Conservation (phyloP, 2,113 vertebrate species). For the Acrocephalus arundinaceus region DNA sequence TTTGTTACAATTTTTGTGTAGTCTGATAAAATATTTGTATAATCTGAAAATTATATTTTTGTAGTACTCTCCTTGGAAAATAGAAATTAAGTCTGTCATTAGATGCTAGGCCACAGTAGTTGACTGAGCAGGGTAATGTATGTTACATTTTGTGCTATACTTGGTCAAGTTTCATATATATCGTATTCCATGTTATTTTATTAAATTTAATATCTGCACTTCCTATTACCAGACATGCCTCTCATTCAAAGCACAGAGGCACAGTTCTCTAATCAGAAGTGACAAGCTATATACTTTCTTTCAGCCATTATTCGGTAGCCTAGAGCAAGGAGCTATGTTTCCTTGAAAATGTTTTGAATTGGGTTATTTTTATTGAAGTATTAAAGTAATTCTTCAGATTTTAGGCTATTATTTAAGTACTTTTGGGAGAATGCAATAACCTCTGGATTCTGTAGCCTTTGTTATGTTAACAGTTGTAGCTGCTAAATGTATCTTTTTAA, state of each 20-base stretch:
- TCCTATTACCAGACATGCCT: constrained; percentile 92
- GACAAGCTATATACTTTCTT: constrained; percentile 96
- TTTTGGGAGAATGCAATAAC: constrained; percentile 85
- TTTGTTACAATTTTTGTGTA: constrained; percentile 50
- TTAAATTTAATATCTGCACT: constrained; percentile 95
- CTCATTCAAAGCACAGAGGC: constrained; percentile 93
- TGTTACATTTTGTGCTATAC: constrained; percentile 74
- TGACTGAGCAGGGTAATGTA: constrained; percentile 79
- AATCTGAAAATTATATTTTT: constrained; percentile 76
- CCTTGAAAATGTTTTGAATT: constrained; percentile 96
- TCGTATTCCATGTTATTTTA: constrained; percentile 91
- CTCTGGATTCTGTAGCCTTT: constrained; percentile 77
- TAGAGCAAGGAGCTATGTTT: constrained; percentile 89
- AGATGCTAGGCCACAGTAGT: constrained; percentile 77
- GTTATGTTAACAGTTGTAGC: constrained; percentile 73
- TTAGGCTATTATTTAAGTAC: constrained; percentile 96
- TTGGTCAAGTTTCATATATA: constrained; percentile 87
- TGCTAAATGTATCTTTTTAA: constrained; percentile 75
- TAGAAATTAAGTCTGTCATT: constrained; percentile 80
- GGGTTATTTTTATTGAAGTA: constrained; percentile 99
- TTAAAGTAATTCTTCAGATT: constrained; percentile 99
- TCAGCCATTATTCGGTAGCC: constrained; percentile 95
- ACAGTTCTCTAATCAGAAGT: constrained; percentile 95
- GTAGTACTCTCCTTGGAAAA: constrained; percentile 72
- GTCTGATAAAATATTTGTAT: constrained; percentile 78